Base-by-base conservation (phyloP, 2,113 vertebrate species). In the Myocastor coypus region DNA sequence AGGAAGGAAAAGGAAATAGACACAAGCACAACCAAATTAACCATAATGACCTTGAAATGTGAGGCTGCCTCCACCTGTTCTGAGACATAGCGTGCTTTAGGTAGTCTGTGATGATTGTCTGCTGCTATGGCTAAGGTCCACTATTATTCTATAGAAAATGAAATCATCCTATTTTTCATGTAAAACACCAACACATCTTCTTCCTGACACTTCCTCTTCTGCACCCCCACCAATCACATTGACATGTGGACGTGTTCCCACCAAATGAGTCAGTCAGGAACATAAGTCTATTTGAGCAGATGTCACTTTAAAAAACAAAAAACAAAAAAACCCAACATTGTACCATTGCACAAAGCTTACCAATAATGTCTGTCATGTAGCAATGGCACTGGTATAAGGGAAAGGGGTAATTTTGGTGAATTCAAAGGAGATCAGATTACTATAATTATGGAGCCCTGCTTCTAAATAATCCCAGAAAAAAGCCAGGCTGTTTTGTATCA, bases 371-470 rank as follows among this genome's bases (percentile, higher is more conserved):
- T 96, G 94, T 75, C 94, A 64, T 83, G 85, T 3, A 78, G 96
- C n/a, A 2, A 46, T 20, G 40, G 80, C 10, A 66, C 95, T 69
- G 59, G 64, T 64, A 52, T 55, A 91, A 95, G 89, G 91, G 52
- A 92, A 97, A 96, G 83, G 89, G 95, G 89, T 97, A 96, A 97
- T 97, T 97, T 73, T 69, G 96, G 92, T 73, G 95, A 91, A 91
- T 96, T 96, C 93, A 92, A 94, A 97, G 94, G 77, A 95, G 89
- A 42, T 78, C 68, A 66, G 91, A 97, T 97, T 83, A 93, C 96
- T 96, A 7, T 97, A 97, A 97, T 97, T 97, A 96, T 10, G 66
- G 91, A 63, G 40, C 50, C 78, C 75, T 46, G 92, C 93, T 96
- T 89, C 89, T 96, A 89, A 94, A 85, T 91, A 83, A 96, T 50